Conservation (phyloP, 2,797 vertebrate genomes). For the Propithecus perrieri region DNA sequence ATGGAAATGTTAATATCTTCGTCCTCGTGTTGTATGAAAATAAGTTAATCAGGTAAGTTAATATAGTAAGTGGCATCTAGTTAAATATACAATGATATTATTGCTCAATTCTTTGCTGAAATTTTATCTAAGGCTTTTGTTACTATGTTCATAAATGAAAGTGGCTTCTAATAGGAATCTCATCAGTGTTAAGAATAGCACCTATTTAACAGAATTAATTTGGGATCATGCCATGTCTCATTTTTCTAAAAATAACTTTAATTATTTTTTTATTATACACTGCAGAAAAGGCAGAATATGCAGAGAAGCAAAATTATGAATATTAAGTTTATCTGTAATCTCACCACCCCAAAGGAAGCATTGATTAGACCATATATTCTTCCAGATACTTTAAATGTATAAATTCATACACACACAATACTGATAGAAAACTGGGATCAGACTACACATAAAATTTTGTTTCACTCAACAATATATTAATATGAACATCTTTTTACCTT, state of each 20-base stretch:
- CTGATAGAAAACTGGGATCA: neutral
- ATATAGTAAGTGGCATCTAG: neutral
- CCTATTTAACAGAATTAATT: constrained; percentile 52
- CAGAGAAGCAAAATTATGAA: constrained; percentile 32
- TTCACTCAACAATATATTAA: neutral
- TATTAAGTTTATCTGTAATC: constrained; percentile 38
- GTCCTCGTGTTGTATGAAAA: neutral
- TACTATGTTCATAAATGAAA: constrained; percentile 41
- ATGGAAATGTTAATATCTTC: neutral
- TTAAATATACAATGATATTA: neutral
- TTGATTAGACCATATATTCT: neutral
- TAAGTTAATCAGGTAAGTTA: neutral
- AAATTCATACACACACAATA: neutral
- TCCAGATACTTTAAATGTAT: neutral
- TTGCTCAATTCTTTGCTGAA: neutral
- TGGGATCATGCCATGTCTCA: constrained; percentile 18
- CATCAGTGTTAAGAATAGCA: constrained; percentile 54
- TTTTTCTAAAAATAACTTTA: constrained; percentile 54
- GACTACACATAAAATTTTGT: neutral
- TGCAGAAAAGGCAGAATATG: constrained; percentile 37
- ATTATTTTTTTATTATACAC: constrained; percentile 57
- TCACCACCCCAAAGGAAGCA: constrained; percentile 3
- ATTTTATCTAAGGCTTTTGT: constrained; percentile 44
- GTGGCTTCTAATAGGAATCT: constrained; percentile 45
- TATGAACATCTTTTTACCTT: neutral